phyloP scores from a whole-genome alignment of 2,113 vertebrate genomes.

The Pipra filicauda region DNA sequence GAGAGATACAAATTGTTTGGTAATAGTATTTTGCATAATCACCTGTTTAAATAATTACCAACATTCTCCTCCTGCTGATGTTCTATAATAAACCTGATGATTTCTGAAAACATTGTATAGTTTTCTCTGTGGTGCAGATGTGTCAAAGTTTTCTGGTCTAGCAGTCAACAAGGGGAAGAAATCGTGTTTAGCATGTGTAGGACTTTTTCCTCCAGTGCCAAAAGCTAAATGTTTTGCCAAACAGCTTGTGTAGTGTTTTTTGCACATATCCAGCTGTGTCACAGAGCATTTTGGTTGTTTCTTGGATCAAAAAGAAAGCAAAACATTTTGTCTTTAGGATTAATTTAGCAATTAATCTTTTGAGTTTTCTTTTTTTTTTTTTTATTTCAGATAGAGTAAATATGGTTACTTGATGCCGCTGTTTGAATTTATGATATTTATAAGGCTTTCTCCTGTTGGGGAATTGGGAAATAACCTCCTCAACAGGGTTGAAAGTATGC shows the following conservation, averaged over 20 bases:
- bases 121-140: background rate
- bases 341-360: background rate
- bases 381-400: background rate
- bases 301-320: background rate
- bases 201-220: background rate
- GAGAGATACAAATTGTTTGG: slow-evolving; percentile 13
- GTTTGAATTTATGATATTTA: background rate
- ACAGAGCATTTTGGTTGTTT: background rate
- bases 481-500: background rate
- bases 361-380: background rate
- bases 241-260: background rate
- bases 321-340: background rate
- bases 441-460: background rate
- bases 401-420: background rate
- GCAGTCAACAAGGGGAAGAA: background rate
- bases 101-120: slow-evolving; percentile 30
- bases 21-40: slow-evolving; percentile 36
- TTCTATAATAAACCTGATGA: slow-evolving; percentile 14
- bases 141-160: slow-evolving; percentile 6
- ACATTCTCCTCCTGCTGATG: background rate
- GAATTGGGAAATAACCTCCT: background rate
- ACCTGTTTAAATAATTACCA: slow-evolving; percentile 36
- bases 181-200: background rate
- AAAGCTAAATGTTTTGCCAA: slow-evolving; percentile 4
- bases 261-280: background rate